Evolutionary conservation across 2,113 vertebrate species (phyloP), one percentile per base, ranked within the genome.

Genomic region (Anarrhichthys ocellatus): DNA sequence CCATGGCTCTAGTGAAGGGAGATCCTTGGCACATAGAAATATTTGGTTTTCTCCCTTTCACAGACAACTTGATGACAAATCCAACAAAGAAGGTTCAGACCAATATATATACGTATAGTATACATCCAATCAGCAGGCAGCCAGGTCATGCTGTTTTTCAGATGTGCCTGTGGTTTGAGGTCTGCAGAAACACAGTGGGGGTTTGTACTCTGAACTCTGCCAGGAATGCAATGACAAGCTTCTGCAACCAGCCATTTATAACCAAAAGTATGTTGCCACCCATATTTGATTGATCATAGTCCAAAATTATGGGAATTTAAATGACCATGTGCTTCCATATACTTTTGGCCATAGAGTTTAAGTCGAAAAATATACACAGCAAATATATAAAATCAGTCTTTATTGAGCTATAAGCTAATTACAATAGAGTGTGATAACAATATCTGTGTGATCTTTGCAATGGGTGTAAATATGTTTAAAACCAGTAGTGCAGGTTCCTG

Each of bases 31-130:
- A 56, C 32, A 74, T 0, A 15, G 48, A 66, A n/a, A 69, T 52
- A 18, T 64, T 22, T 78, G 61, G 15, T 54, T 75, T 42, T 24
- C 42, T 68, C 46, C 64, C 46, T 56, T 13, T 46, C 36, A 56
- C 18, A 44, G 13, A 61, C 9, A 46, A 63, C 27, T 44, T 46
- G 44, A 44, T 38, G 59, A 32, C 11, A 48, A 22, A 61, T 42
- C 24, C 34, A 61, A 48, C 48, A 74, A 42, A 75, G 48, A 17
- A 17, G 50, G 11, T 27, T 64, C 6, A 56, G 34, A 73, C 18
- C 32, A 54, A 62, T 32, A 56, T 18, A 27, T 27, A n/a, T 38
- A 38, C 46, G 32, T 32, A 44, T 32, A 8, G 17, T 22, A 44
- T 3, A 27, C n/a, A 56, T 27, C 29, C 3, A 58, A 58, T 36